These are phyloP conservation scores for Pseudonaja textilis DNA, from an alignment of 2,113 vertebrate species.

Conservation along the genomic window DNA sequence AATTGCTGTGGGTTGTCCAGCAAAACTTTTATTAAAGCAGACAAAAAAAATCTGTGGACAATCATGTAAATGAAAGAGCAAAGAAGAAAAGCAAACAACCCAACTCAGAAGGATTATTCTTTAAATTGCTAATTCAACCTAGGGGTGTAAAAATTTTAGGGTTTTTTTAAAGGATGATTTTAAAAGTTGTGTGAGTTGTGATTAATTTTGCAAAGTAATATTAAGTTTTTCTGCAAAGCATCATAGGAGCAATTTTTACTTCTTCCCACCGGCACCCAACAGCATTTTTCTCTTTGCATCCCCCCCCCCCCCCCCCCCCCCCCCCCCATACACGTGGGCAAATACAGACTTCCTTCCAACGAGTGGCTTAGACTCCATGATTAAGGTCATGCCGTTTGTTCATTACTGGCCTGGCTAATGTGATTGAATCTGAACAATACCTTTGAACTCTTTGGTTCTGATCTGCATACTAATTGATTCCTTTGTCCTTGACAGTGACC, in stretches of 20 bases:
- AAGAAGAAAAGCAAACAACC: background rate
- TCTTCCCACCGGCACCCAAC: background rate
- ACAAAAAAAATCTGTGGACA: constrained; percentile 38
- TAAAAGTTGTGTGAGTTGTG: constrained; percentile 32
- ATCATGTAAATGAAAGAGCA: constrained; percentile 10
- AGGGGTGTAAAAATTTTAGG: constrained; percentile 30
- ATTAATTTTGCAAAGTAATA: constrained; percentile 45
- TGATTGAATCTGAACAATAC: constrained; percentile 95
- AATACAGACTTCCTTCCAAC: constrained; percentile 47
- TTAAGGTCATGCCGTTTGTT: constrained; percentile 88
- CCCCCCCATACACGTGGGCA: constrained; percentile 23
- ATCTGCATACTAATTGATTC: constrained; percentile 96
- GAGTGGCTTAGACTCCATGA: constrained; percentile 77
- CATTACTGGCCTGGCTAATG: constrained; percentile 89
- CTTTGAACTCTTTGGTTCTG: constrained; percentile 89
- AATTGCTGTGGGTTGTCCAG: constrained; percentile 45
- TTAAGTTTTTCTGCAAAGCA: constrained; percentile 19
- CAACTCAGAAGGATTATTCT: constrained; percentile 37
- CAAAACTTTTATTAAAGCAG: constrained; percentile 50
- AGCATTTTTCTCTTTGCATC: background rate
- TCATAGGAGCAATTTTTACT: constrained; percentile 33
- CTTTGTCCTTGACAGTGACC: constrained; percentile 87
- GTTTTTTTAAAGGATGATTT: background rate
- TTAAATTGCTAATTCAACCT: constrained; percentile 53
- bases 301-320: too few species aligned